Conservation (phyloP, 2,888 invertebrate genomes). For the Gymnoscelis rufifasciata region DNA sequence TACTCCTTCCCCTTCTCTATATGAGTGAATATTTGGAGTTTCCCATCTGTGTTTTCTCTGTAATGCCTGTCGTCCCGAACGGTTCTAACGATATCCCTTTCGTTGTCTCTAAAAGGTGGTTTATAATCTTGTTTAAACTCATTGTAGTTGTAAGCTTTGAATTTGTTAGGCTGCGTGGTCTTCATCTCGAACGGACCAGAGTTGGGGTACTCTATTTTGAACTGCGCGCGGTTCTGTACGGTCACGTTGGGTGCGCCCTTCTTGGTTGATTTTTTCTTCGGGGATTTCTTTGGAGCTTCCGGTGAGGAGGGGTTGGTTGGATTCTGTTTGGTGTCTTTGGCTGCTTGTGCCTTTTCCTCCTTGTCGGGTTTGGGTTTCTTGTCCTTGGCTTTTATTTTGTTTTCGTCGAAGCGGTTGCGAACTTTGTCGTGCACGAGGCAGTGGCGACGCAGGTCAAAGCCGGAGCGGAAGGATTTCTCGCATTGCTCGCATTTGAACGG, state of each 20-base stretch:
- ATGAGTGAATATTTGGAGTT: constrained; percentile 60
- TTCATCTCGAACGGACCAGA: constrained; percentile 37
- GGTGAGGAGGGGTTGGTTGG: constrained; percentile 17
- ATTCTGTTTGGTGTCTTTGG: constrained; percentile 14
- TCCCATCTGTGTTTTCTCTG: constrained; percentile 51
- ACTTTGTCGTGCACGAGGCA: constrained; percentile 82
- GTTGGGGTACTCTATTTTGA: constrained; percentile 40
- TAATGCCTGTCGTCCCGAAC: constrained; percentile 30
- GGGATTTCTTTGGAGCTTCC: constrained; percentile 22
- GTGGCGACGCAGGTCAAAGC: constrained; percentile 91
- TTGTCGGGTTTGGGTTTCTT: constrained; percentile 26
- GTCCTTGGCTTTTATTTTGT: constrained; percentile 33
- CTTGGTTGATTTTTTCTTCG: constrained; percentile 33
- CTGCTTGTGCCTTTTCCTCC: constrained; percentile 8
- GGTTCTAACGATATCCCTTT: constrained; percentile 37
- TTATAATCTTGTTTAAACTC: constrained; percentile 35
- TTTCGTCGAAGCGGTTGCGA: constrained; percentile 41
- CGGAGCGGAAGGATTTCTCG: constrained; percentile 89
- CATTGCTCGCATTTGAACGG: constrained; percentile 87
- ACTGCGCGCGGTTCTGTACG: constrained; percentile 38
- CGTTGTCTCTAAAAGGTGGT: constrained; percentile 20
- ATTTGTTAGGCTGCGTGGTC: constrained; percentile 37
- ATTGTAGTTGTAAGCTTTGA: constrained; percentile 46
- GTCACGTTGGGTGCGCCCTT: constrained; percentile 59
- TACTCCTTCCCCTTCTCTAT: constrained; percentile 52